Conservation (phyloP, 2,797 vertebrate species). For the Astyanax mexicanus region DNA sequence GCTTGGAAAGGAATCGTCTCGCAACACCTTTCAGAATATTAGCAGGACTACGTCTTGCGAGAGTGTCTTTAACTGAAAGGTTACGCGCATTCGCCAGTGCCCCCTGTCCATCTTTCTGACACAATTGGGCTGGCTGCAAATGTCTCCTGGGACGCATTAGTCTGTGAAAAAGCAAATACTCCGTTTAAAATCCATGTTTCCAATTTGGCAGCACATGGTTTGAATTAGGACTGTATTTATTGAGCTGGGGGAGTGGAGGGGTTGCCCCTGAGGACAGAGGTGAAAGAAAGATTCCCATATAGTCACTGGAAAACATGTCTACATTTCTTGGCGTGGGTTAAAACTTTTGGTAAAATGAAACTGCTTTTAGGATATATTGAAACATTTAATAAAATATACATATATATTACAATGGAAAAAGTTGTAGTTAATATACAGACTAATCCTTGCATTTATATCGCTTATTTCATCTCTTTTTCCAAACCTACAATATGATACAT, state of each 20-base stretch:
- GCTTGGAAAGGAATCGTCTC: slow-evolving; percentile 7
- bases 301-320: slow-evolving; percentile 48
- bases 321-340: slow-evolving; percentile 36
- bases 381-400: neutral
- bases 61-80: slow-evolving; percentile 50
- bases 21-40: slow-evolving; percentile 34
- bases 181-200: slow-evolving; percentile 85
- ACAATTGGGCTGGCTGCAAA: slow-evolving; percentile 77
- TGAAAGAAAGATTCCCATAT: slow-evolving; percentile 73
- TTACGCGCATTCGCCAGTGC: slow-evolving; percentile 67
- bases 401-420: too few relatives aligned
- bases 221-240: slow-evolving; percentile 87
- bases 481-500: neutral
- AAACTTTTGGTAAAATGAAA: neutral
- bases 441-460: too few relatives aligned
- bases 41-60: slow-evolving; percentile 59
- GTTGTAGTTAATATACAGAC: too few relatives aligned
- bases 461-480: neutral
- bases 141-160: slow-evolving; percentile 83
- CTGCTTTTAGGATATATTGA: neutral
- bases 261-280: slow-evolving; percentile 77
- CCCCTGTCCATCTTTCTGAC: slow-evolving; percentile 72
- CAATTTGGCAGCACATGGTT: slow-evolving; percentile 86
- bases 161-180: slow-evolving; percentile 85
- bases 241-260: slow-evolving; percentile 82